A percentile compares a stretch with the other conserved stretches of the same genome.
Conservation (phyloP, 2,113 vertebrate species). For the Rhodinocichla rosea region DNA sequence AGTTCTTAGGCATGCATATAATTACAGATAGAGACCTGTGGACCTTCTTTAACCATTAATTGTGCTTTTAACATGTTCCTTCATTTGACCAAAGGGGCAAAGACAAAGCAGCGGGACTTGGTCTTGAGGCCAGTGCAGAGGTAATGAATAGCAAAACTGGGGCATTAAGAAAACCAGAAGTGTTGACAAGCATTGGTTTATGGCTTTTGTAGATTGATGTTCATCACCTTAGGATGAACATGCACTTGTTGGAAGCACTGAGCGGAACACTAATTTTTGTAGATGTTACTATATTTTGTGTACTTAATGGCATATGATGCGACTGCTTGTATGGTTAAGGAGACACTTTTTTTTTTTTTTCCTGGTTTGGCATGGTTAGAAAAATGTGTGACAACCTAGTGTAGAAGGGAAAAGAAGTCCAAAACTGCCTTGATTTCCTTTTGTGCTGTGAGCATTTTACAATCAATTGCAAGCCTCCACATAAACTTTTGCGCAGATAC, state of each 20-base stretch:
- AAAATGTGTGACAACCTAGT: neutral
- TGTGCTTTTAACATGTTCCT: neutral
- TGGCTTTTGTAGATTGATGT: neutral
- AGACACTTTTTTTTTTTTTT: neutral
- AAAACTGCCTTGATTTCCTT: neutral
- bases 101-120: neutral
- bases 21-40: neutral
- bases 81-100: neutral
- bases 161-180: neutral
- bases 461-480: neutral
- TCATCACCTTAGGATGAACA: neutral
- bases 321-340: neutral
- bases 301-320: neutral
- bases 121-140: neutral
- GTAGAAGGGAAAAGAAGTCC: neutral
- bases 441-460: neutral
- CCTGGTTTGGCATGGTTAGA: neutral
- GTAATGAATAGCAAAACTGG: neutral
- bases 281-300: neutral
- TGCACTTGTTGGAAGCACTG: neutral
- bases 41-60: neutral
- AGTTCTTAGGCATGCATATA: rapidly evolving
- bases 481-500: neutral
- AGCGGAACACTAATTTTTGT: neutral
- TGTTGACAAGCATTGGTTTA: neutral